These are phyloP conservation scores for Eublepharis macularius DNA, from an alignment of 2,113 vertebrate genomes.

Conservation along the genomic window DNA sequence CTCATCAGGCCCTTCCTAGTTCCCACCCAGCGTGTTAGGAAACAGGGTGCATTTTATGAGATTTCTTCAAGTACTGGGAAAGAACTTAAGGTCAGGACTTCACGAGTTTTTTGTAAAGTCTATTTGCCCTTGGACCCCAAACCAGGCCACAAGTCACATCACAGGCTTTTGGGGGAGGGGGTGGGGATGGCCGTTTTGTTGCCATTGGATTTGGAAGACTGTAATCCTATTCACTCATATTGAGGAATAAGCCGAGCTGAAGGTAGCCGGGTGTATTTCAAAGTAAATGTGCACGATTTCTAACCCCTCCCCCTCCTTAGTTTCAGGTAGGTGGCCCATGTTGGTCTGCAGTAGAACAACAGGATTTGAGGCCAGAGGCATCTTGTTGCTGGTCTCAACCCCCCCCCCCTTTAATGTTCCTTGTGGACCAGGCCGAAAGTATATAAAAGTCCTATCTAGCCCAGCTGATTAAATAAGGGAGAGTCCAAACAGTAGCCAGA, in stretches of 20 bases:
- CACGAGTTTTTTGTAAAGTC: no score
- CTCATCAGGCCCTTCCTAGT: background rate
- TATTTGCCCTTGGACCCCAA: no score
- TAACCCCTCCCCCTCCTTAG: no score
- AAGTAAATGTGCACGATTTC: background rate
- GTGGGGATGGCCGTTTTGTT: no score
- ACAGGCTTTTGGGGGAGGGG: background rate
- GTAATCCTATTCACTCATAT: background rate
- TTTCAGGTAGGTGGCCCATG: no score
- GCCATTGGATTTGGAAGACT: background rate
- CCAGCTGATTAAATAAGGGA: background rate
- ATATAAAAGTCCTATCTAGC: background rate
- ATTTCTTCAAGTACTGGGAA: background rate
- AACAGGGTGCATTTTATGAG: background rate
- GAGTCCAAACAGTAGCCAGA: slow-evolving; percentile 42
- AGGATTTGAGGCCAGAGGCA: no score
- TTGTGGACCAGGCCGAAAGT: background rate
- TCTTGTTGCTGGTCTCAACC: no score
- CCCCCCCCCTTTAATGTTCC: no score
- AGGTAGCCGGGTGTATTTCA: background rate
- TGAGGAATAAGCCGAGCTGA: no score
- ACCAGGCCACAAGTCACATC: background rate
- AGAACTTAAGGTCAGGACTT: background rate
- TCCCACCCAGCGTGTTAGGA: background rate
- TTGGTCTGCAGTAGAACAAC: no score